Percentiles rank a stretch among this genome's conserved stretches.
Evolutionary conservation across 2,113 vertebrate genomes (phyloP).

Genomic region (Zosterops hypoxanthus): DNA sequence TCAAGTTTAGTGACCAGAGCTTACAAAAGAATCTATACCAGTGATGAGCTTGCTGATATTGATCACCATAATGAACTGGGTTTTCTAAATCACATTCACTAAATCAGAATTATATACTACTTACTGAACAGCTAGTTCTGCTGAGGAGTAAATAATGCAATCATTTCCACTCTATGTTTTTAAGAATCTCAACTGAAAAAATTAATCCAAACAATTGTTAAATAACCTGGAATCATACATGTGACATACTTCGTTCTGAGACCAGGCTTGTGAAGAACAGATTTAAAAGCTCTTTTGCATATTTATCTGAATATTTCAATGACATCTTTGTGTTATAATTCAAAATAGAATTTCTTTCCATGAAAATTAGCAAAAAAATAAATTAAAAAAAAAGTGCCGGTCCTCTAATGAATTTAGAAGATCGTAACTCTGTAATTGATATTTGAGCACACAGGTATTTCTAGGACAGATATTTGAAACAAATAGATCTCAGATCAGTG

Average conservation of each 20-base stretch:
- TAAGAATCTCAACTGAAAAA: background rate
- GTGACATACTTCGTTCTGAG: background rate
- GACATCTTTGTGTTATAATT: background rate
- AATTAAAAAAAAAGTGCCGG: background rate
- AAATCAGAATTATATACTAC: background rate
- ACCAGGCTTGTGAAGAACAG: background rate
- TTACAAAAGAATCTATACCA: background rate
- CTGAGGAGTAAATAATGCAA: background rate
- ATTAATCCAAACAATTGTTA: background rate
- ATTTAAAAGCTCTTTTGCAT: background rate
- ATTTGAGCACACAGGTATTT: background rate
- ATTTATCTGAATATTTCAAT: background rate
- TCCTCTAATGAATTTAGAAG: background rate
- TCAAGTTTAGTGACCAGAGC: slow-evolving; percentile 16
- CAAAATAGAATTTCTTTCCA: background rate
- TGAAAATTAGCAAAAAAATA: background rate
- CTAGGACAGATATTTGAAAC: background rate
- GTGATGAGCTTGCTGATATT: background rate
- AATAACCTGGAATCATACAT: background rate
- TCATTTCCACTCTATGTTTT: background rate
- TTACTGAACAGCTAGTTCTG: background rate
- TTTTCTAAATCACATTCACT: background rate
- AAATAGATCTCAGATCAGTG: background rate
- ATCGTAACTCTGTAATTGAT: background rate
- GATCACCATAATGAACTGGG: background rate